These are phyloP conservation scores for Leptocoma aspasia DNA, from an alignment of 2,113 vertebrate species.

Conservation along the genomic window DNA sequence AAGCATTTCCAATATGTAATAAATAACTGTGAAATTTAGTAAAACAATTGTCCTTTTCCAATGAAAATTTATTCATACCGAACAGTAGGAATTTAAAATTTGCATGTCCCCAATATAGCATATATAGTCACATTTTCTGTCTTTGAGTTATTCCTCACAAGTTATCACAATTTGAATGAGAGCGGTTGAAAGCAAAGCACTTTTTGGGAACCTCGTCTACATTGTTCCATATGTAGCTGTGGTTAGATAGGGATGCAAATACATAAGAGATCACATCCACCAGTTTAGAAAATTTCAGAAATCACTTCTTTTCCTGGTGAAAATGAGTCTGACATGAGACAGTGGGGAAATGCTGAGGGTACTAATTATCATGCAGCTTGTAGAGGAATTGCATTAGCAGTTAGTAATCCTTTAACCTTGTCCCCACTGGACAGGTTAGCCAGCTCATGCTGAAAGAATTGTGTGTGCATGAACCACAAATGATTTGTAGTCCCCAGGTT, in stretches of 20 bases:
- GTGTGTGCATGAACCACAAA: not conserved
- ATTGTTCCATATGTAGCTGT: not conserved
- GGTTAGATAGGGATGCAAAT: not conserved
- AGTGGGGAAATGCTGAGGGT: not conserved
- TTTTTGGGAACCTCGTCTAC: not conserved
- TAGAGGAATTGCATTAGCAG: not conserved
- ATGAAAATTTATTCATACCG: not conserved
- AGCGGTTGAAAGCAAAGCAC: not conserved
- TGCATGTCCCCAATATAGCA: accelerated
- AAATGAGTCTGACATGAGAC: not conserved
- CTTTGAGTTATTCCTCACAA: not conserved
- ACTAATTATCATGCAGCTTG: not conserved
- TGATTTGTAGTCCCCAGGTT: not conserved
- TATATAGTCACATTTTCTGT: not conserved
- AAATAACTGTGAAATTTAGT: not conserved
- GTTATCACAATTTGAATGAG: not conserved
- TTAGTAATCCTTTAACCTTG: not conserved
- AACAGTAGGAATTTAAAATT: not conserved
- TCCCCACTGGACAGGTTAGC: not conserved
- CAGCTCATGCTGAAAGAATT: not conserved
- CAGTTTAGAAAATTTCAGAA: not conserved
- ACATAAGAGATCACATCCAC: not conserved
- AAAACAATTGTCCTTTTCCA: not conserved
- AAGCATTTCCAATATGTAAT: not conserved
- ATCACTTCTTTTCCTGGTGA: not conserved